Evolutionary conservation across 2,113 vertebrate species (phyloP).

Genomic region (Mesembrinibis cayennensis): DNA sequence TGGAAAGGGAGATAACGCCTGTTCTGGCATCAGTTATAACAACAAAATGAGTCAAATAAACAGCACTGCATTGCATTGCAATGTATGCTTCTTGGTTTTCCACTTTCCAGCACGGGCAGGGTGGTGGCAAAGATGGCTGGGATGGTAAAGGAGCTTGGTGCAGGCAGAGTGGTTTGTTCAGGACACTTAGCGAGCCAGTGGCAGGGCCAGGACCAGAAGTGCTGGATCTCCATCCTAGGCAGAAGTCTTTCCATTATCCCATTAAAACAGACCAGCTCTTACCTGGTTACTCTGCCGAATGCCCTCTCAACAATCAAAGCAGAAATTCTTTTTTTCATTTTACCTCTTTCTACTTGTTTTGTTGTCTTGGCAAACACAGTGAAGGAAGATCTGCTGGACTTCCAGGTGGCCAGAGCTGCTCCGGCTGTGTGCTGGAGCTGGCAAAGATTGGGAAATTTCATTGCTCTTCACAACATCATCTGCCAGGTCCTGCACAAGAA

Average conservation of each 20-base stretch:
- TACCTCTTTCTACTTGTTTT: not conserved
- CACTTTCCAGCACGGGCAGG: not conserved
- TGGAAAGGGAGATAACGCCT: not conserved
- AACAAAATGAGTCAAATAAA: not conserved
- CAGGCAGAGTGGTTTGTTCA: not conserved
- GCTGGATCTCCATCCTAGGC: not conserved
- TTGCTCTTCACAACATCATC: not conserved
- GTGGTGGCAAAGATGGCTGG: not conserved
- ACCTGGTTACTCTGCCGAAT: not conserved
- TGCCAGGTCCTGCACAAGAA: not conserved
- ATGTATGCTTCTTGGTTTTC: not conserved
- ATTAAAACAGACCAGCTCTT: not conserved
- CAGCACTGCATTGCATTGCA: not conserved
- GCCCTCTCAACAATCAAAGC: not conserved
- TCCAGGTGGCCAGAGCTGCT: not conserved
- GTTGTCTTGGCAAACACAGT: not conserved
- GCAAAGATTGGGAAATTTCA: not conserved
- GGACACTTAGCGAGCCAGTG: fast-evolving
- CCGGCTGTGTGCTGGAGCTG: not conserved
- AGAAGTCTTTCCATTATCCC: not conserved
- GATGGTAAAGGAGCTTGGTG: not conserved
- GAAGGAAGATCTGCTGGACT: not conserved
- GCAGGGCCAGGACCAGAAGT: not conserved
- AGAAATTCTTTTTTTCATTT: not conserved
- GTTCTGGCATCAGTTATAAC: not conserved